These are phyloP conservation scores for Stictonetta naevosa DNA, from an alignment of 2,113 vertebrate species.

Conservation along the genomic window DNA sequence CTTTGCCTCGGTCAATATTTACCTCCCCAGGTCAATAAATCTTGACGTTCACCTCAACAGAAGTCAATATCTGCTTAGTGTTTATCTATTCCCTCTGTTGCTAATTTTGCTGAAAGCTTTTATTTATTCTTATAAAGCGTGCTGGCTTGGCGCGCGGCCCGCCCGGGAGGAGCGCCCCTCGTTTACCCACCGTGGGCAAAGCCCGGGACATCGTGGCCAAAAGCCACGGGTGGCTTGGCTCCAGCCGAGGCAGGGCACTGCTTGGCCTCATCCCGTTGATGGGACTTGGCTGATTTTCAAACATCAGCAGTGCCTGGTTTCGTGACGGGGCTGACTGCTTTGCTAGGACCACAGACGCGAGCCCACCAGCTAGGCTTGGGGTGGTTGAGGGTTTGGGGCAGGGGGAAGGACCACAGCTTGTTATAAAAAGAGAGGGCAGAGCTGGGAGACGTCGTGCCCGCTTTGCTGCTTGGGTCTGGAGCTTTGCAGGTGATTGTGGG, in stretches of 20 bases:
- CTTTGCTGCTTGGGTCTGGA: background rate
- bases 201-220: background rate
- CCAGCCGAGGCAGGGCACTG: fast-evolving
- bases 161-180: background rate
- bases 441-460: background rate
- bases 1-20: constrained; percentile 72
- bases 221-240: background rate
- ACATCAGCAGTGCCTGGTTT: fast-evolving
- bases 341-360: background rate
- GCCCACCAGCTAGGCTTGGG: background rate
- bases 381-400: background rate
- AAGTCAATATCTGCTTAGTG: constrained; percentile 72
- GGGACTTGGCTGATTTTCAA: no score
- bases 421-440: background rate
- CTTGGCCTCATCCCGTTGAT: background rate
- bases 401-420: background rate
- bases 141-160: fast-evolving
- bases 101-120: constrained; percentile 68
- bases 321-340: background rate
- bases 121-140: background rate
- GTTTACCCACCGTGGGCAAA: fast-evolving
- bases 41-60: constrained; percentile 71
- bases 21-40: constrained; percentile 68
- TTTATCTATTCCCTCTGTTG: constrained; percentile 66
- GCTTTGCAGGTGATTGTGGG: background rate